Conservation (phyloP, 2,113 vertebrate species). For the Callipepla californica region DNA sequence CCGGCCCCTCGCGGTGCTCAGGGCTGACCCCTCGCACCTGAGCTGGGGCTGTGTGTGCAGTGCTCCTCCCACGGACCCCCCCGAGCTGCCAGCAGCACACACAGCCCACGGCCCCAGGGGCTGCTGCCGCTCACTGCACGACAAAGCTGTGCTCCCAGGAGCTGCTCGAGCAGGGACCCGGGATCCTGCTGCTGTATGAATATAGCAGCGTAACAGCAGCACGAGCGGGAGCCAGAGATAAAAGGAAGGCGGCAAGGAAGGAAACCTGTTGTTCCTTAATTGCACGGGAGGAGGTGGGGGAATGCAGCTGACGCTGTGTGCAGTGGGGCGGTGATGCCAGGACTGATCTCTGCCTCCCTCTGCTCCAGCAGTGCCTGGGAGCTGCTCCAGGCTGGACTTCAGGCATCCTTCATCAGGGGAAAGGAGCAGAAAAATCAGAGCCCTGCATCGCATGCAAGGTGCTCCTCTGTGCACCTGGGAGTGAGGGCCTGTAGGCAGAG, state of each 20-base stretch:
- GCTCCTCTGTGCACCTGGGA: not conserved
- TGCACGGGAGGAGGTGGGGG: not conserved
- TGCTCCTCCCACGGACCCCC: not conserved
- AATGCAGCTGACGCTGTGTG: not conserved
- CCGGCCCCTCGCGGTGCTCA: not conserved
- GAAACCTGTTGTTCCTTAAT: not conserved
- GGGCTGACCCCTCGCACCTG: not conserved
- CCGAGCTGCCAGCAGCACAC: not conserved
- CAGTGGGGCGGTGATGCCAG: fast-evolving
- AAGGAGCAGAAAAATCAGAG: not conserved
- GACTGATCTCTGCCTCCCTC: not conserved
- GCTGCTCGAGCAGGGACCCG: not conserved
- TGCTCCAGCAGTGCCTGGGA: not conserved
- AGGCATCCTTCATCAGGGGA: not conserved
- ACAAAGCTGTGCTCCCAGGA: fast-evolving
- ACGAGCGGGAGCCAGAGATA: not conserved
- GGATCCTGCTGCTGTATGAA: not conserved
- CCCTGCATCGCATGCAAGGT: fast-evolving
- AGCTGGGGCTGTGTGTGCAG: fast-evolving
- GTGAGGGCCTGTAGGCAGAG: not conserved
- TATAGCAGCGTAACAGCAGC: not conserved
- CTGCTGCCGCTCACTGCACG: not conserved
- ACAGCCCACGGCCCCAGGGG: not conserved
- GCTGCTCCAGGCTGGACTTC: not conserved
- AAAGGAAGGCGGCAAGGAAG: not conserved